Evolutionary conservation across 2,888 invertebrate genomes (phyloP).

Genomic region (Drosophila acutilabella): DNA sequence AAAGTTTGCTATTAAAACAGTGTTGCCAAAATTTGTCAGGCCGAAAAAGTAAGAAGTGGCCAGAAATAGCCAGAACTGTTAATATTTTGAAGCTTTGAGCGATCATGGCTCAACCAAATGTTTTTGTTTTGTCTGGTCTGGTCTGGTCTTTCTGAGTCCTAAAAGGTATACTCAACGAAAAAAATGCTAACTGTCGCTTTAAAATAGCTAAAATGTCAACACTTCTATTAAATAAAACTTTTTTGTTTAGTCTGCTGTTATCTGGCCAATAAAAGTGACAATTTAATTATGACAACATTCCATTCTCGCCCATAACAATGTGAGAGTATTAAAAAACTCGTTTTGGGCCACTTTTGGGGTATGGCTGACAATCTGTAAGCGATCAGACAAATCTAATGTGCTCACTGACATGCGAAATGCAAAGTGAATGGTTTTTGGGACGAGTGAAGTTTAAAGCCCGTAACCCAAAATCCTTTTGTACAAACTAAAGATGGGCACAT

Average conservation of each 20-base stretch:
- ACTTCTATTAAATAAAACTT: constrained; percentile 40
- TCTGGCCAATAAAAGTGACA: constrained; percentile 68
- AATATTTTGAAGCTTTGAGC: no score
- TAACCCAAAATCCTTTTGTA: constrained; percentile 39
- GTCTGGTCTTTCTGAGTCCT: no score
- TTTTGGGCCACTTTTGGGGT: constrained; percentile 24
- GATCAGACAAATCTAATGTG: constrained; percentile 75
- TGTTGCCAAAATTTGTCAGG: no score
- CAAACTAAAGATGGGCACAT: no score
- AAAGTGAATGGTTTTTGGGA: background rate
- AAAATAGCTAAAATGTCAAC: no score
- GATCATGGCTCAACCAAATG: no score
- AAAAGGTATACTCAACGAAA: no score
- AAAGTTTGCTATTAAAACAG: no score
- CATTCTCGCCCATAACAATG: constrained; percentile 28
- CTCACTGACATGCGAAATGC: constrained; percentile 66
- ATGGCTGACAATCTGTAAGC: constrained; percentile 67
- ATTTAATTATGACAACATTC: constrained; percentile 70
- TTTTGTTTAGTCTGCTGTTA: constrained; percentile 51
- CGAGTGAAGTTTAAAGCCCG: constrained; percentile 6
- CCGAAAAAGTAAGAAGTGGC: no score
- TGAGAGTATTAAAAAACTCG: constrained; percentile 60
- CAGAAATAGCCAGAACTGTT: no score
- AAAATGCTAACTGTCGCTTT: no score
- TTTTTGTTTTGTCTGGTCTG: no score